Percentiles rank a stretch among this genome's conserved stretches.
Conservation (phyloP, 2,113 vertebrate species). For the Larimichthys polyactis region DNA sequence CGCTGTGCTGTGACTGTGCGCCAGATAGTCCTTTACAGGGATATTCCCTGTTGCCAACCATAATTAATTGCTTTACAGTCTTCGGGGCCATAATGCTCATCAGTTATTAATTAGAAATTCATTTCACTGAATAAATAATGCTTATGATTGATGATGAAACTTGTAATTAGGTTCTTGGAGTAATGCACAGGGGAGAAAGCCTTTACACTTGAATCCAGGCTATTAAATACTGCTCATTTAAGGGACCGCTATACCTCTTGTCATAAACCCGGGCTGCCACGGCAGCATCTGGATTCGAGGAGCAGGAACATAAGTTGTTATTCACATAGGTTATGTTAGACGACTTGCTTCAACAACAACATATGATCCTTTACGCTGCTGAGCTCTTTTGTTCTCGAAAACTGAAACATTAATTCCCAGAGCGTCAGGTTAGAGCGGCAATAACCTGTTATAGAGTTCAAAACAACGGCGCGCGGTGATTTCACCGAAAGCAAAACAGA, state of each 20-base stretch:
- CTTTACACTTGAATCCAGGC: constrained; percentile 87
- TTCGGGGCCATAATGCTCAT: constrained; percentile 99
- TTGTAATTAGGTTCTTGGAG: constrained; percentile 97
- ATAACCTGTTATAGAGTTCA: constrained; percentile 45
- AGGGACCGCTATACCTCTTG: constrained; percentile 78
- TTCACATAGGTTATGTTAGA: constrained; percentile 60
- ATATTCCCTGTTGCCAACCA: constrained; percentile 90
- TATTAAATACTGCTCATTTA: constrained; percentile 89
- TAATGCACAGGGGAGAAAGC: constrained; percentile 88
- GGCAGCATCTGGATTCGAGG: constrained; percentile 67
- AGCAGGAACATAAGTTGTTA: constrained; percentile 59
- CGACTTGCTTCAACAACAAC: constrained; percentile 54
- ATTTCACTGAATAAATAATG: constrained; percentile 99
- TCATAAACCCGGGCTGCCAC: constrained; percentile 74
- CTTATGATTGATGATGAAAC: constrained; percentile 99
- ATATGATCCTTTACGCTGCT: constrained; percentile 40
- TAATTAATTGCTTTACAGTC: constrained; percentile 98
- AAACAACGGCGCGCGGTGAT: constrained; percentile 16
- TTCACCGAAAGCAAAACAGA: constrained; percentile 85
- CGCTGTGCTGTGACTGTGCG: constrained; percentile 84
- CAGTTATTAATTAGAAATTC: constrained; percentile 99
- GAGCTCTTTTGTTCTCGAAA: constrained; percentile 53
- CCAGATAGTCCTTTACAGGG: constrained; percentile 86
- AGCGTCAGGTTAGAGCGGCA: constrained; percentile 30
- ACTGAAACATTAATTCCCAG: constrained; percentile 44